Base-by-base conservation (phyloP, 2,113 vertebrate species). In the Psittacula cyanocephala region DNA sequence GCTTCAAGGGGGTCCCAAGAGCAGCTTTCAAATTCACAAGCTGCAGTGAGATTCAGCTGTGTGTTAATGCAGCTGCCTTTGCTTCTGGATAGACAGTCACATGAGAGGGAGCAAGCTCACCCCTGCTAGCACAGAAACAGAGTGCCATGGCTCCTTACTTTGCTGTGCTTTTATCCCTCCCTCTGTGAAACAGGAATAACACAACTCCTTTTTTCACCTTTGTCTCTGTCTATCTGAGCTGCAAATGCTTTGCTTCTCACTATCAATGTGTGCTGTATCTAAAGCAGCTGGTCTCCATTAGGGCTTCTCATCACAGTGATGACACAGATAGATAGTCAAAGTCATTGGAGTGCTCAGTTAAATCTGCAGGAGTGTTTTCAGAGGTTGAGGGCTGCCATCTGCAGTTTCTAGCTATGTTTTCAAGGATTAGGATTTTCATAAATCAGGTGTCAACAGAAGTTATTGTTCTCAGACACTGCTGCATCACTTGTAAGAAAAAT, bases 321-420 rank as follows among this genome's bases (percentile, higher is more conserved):
- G 88, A 85, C 81, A 95, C 59, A 85, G 63, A 95, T 37, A 93
- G 68, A 86, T 65, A 91, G 78, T 25, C 69, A 41, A 53, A 92
- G 77, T 82, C 79, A 83, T 86, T 67, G 27, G 49, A 70, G 22
- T 80, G 60, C 59, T 74, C 74, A 81, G 65, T 49, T 77, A 86
- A 71, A 94, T 70, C 55, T 87, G 75, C 70, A 31, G 33, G n/a
- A 83, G 37, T 55, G 68, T n/a, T 87, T 94, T 95, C 76, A 94
- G 76, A 93, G 59, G 75, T 62, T 86, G 70, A 85, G 63, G 59
- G 59, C 49, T 91, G 84, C 74, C 63, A 91, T 50, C 83, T 92
- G 74, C 81, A 94, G 70, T 49, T 92, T 89, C 87, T 53, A 86
- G 76, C 53, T 75, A 31, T 53, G 28, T 85, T 91, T 85, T 95